Evolutionary conservation across 92 coral and sea anemone genomes (phyloP), one percentile per base, ranked within the genome.

Genomic region (Zoanthus sansibaricus): DNA sequence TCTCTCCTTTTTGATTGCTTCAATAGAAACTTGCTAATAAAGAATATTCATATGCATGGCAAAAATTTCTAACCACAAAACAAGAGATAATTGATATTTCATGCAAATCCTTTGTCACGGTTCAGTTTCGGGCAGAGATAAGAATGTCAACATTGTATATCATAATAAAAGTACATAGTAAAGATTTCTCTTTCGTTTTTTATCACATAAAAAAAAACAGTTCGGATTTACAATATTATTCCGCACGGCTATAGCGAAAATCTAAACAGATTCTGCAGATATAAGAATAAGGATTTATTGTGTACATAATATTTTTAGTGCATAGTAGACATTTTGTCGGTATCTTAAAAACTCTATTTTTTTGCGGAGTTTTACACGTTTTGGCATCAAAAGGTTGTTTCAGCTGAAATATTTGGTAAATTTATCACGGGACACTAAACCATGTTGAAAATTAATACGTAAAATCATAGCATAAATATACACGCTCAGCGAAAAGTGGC

Each of bases 81-180:
- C 74, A 59, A 80, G 74, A 80, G 85, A 18, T 80, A 45, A 66
- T 80, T 64, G 75, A 80, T 32, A 76, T 66, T 66, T 80, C 61
- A 62, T 12, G 13, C 85, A 80, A 62, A 69, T 14, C 31, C 46
- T 32, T 69, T 37, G 42, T 25, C 16, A 30, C 45, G 75, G 85
- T 78, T 42, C 71, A 5, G 25, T 62, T 62, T 1, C 13, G 46
- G 11, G 46, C 9, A 69, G 31, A 69, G 74, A 17, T 25, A 30
- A 33, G 31, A 69, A 32, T 31, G n/a, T 9, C 73, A 79, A 42
- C n/a, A 42, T 79, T 33, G 58, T 58, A 37, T 69, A 55, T 12
- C 37, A 11, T 30, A 17, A n/a, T 11, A 30, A 49, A 67, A 42
- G 13, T 3, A 32, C 33, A 46, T 0, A 25, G 3, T 64, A 12